Percentiles rank a stretch among this genome's conserved stretches.
Conservation (phyloP, 1,140 invertebrate genomes). For the Mya arenaria region DNA sequence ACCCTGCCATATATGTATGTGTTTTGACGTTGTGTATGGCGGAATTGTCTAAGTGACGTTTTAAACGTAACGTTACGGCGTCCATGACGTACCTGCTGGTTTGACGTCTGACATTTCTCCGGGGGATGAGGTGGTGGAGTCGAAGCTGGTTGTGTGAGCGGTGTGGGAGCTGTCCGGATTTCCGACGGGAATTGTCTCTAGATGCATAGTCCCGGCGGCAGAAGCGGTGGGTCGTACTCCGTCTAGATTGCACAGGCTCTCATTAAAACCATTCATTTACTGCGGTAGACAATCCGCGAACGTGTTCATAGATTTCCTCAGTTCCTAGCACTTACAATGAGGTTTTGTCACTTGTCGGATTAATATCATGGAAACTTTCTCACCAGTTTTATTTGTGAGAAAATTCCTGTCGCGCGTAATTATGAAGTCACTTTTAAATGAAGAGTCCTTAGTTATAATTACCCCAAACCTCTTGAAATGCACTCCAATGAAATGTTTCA, state of each 20-base stretch:
- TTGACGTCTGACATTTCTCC: conserved; percentile 41
- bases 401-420: neutral
- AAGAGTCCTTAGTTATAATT: neutral
- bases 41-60: no score
- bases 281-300: neutral
- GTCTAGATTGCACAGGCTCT: conserved; percentile 22
- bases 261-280: conserved; percentile 54
- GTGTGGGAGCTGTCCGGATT: conserved; percentile 22
- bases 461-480: neutral
- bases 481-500: neutral
- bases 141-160: conserved; percentile 13
- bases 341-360: no score
- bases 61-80: neutral
- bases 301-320: no score
- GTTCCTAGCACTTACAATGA: no score
- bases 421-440: neutral
- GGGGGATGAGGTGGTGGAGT: conserved; percentile 6
- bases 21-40: no score
- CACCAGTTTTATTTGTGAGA: neutral
- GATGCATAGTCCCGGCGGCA: conserved; percentile 49
- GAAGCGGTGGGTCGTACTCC: conserved; percentile 23
- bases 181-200: conserved; percentile 33
- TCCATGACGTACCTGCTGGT: conserved; percentile 36
- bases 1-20: no score
- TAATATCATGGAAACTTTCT: no score